Evolutionary conservation across 2,888 invertebrate genomes (phyloP), one percentile per base, ranked within the genome.

Genomic region (Panzeria rudis): DNA sequence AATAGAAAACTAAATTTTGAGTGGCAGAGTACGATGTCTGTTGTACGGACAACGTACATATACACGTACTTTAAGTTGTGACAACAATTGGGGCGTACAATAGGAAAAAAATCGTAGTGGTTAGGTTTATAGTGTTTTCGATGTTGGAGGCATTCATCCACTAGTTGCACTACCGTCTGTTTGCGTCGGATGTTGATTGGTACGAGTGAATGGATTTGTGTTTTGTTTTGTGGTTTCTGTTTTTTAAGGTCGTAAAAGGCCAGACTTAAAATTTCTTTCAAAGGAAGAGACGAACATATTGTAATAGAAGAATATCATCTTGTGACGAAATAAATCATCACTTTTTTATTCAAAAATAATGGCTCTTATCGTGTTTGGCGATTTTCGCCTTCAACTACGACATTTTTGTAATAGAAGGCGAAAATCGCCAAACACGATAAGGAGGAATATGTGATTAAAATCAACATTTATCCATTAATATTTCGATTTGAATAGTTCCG

Each of bases 61-160:
- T n/a, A n/a, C n/a, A 38, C 41, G 17, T 68, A 54, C 35, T 32
- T 11, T 59, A 29, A 47, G 52, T 44, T 75, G 38, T 29, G 52
- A 56, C 35, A 80, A 50, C 50, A 80, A 76, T 71, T 79, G 83
- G 79, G 73, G 78, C 78, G 54, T 73, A 62, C 72, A 69, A 29
- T 71, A 23, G 15, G 47, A 61, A 68, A 72, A 41, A 66, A 44
- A 9, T 13, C 17, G 15, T 15, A 66, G 25, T 59, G 15, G n/a
- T 41, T 64, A 56, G 41, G 76, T 17, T 29, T 47, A 72, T 25
- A n/a, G 47, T 64, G 71, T 72, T 73, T 50, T 59, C 80, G 38
- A 80, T 73, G 66, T 68, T 68, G 66, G 29, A 73, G 73, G 59
- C 73, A 80, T 59, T 13, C 62, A 71, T 17, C 54, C 44, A 82